These are phyloP conservation scores for Callionymus lyra DNA, from an alignment of 2,113 vertebrate species.

Conservation along the genomic window DNA sequence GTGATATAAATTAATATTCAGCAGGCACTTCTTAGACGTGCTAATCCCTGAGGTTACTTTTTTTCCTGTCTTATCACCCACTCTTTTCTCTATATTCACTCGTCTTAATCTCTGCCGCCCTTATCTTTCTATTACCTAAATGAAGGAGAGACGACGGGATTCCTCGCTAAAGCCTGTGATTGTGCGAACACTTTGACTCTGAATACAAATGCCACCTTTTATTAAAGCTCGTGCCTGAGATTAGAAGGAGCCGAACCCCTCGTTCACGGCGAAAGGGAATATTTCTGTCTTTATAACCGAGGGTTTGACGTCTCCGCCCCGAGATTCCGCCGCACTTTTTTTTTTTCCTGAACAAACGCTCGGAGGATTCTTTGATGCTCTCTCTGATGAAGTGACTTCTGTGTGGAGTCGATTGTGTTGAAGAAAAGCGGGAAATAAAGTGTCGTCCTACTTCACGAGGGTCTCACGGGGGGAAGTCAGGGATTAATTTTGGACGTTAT, in stretches of 20 bases:
- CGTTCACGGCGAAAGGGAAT: too few species aligned
- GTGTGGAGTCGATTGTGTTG: too few species aligned
- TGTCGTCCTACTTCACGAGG: too few species aligned
- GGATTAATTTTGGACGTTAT: too few species aligned
- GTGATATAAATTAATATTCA: slow-evolving; percentile 3
- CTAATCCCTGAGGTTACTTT: slow-evolving; percentile 34
- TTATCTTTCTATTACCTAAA: slow-evolving; percentile 46
- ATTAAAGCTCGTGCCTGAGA: slow-evolving; percentile 28
- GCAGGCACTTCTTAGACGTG: slow-evolving; percentile 7
- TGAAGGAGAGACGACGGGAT: slow-evolving; percentile 33
- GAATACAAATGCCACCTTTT: slow-evolving; percentile 50
- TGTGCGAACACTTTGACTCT: slow-evolving; percentile 54
- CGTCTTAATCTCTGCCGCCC: slow-evolving; percentile 32
- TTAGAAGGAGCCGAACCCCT: slow-evolving; percentile 45
- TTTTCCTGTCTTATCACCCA: slow-evolving; percentile 22
- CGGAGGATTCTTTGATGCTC: too few species aligned
- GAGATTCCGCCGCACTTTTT: too few species aligned
- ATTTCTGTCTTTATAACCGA: too few species aligned
- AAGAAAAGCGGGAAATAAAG: too few species aligned
- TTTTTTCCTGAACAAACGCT: too few species aligned
- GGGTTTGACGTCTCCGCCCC: too few species aligned
- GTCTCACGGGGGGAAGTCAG: too few species aligned
- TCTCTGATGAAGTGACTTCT: too few species aligned
- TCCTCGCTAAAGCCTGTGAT: slow-evolving; percentile 20
- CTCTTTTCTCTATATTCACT: slow-evolving; percentile 22